phyloP scores from a whole-genome alignment of 2,888 invertebrate species.

The Catocala fraxini region DNA sequence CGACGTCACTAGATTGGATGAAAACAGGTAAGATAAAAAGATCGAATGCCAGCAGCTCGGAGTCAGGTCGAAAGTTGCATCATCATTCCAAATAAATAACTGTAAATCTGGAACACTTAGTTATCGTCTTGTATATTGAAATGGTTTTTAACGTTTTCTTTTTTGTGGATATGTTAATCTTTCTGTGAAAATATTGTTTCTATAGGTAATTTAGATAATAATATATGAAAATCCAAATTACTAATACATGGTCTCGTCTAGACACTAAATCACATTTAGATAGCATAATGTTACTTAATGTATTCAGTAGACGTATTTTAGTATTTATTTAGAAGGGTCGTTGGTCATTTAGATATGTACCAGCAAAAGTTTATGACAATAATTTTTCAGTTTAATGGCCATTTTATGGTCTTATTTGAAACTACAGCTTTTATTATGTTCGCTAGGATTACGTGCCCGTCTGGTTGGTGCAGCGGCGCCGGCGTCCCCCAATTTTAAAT shows the following conservation, averaged over 20 bases:
- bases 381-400: background rate
- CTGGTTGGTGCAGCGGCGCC: conserved; percentile 52
- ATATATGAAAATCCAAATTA: no score
- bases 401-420: conserved; percentile 19
- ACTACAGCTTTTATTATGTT: conserved; percentile 3
- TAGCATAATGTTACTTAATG: background rate
- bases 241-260: background rate
- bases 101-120: conserved; percentile 25
- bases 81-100: conserved; percentile 31
- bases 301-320: background rate
- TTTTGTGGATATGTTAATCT: background rate
- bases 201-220: no score
- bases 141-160: no score
- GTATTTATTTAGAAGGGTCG: no score
- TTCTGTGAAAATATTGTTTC: no score
- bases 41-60: conserved; percentile 21
- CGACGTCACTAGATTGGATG: conserved; percentile 25
- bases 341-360: no score
- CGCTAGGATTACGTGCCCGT: conserved; percentile 30
- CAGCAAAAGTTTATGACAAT: no score
- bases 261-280: background rate
- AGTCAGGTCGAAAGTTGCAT: conserved; percentile 27
- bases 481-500: conserved; percentile 53
- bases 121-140: conserved; percentile 12
- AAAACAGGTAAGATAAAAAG: conserved; percentile 31